These are phyloP conservation scores for Hippopotamyrus pictus DNA, from an alignment of 2,797 vertebrate species.

Conservation along the genomic window DNA sequence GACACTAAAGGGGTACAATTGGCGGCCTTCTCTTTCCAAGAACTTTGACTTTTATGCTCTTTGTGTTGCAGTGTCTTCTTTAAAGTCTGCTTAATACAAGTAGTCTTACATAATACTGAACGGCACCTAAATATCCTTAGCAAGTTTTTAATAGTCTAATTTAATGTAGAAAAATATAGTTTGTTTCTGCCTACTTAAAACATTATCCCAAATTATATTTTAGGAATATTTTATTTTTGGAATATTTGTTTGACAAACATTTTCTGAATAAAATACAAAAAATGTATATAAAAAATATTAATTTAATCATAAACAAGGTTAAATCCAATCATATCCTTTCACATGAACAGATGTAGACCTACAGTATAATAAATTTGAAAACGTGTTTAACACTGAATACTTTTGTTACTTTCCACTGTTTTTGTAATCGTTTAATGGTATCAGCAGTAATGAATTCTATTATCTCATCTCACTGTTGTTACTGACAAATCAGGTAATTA, in stretches of 20 bases:
- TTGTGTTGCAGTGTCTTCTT: background rate
- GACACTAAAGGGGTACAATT: background rate
- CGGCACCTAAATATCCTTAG: no score
- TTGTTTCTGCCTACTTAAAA: background rate
- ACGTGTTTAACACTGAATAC: background rate
- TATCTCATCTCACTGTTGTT: slow-evolving; percentile 48
- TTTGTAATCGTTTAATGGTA: slow-evolving; percentile 53
- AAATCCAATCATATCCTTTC: background rate
- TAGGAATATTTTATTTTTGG: background rate
- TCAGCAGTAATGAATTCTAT: slow-evolving; percentile 63
- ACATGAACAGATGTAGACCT: background rate
- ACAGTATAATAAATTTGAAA: background rate
- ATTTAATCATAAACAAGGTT: background rate
- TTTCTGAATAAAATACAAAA: background rate
- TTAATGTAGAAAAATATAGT: background rate
- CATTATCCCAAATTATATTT: background rate
- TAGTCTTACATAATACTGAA: background rate
- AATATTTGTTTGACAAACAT: background rate
- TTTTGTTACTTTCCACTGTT: slow-evolving; percentile 45
- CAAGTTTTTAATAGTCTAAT: background rate
- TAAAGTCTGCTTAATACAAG: background rate
- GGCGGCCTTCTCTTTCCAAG: background rate
- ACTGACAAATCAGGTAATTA: slow-evolving; percentile 57
- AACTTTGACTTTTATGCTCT: background rate
- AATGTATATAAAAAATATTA: background rate